Evolutionary conservation across 1,140 invertebrate genomes (phyloP).

Genomic region (Drosophila kohkoa): DNA sequence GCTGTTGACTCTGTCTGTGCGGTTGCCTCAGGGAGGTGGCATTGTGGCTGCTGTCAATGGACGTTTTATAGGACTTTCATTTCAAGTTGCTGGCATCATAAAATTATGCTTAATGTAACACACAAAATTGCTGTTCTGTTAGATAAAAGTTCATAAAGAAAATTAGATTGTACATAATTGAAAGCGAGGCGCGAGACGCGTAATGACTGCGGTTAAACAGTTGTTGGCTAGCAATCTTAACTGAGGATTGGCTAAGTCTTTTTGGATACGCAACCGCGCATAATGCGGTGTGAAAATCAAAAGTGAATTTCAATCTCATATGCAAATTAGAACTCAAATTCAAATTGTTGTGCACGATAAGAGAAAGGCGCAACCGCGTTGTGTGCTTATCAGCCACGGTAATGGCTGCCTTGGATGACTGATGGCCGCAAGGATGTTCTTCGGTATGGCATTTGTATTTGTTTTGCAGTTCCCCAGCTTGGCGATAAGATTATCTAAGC

Average conservation of each 20-base stretch:
- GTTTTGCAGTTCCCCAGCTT: no score
- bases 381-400: slow-evolving; percentile 59
- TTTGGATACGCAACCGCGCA: slow-evolving; percentile 53
- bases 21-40: slow-evolving; percentile 6
- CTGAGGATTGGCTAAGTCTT: slow-evolving; percentile 18
- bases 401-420: slow-evolving; percentile 71
- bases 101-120: slow-evolving; percentile 59
- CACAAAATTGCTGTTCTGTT: slow-evolving; percentile 62
- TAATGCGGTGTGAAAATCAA: slow-evolving; percentile 64
- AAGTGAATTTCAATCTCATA: slow-evolving; percentile 55
- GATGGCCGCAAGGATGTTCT: slow-evolving; percentile 60
- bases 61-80: slow-evolving; percentile 61
- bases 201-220: neutral
- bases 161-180: slow-evolving; percentile 67
- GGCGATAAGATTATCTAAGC: slow-evolving; percentile 71
- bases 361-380: slow-evolving; percentile 9
- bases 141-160: slow-evolving; percentile 71
- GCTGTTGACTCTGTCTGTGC: neutral
- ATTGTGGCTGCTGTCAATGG: slow-evolving; percentile 57
- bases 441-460: slow-evolving; percentile 20
- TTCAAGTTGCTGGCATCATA: slow-evolving; percentile 41
- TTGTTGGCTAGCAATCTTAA: slow-evolving; percentile 6
- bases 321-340: slow-evolving; percentile 59
- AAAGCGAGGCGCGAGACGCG: slow-evolving; percentile 12
- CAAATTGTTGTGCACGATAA: slow-evolving; percentile 14